phyloP scores from a whole-genome alignment of 53 echinoderm and acorn worm genomes.

The Echinometra lucunter region DNA sequence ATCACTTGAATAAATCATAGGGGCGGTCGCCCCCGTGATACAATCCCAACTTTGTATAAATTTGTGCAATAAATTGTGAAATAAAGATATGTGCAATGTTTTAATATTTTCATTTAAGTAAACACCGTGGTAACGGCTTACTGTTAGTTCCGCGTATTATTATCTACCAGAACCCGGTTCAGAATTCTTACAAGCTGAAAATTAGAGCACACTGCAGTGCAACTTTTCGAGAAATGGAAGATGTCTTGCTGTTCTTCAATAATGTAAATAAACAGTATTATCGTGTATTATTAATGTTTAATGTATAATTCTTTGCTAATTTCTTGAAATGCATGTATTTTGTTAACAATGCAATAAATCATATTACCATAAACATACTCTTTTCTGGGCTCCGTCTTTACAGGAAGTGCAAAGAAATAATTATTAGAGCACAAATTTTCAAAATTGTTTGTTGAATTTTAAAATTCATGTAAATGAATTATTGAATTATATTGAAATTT shows the following conservation, averaged over 20 bases:
- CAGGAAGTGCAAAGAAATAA: too few relatives aligned
- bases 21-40: too few relatives aligned
- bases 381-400: background rate
- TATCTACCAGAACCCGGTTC: background rate
- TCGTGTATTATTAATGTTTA: background rate
- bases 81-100: background rate
- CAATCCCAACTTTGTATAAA: too few relatives aligned
- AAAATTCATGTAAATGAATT: too few relatives aligned
- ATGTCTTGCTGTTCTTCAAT: background rate
- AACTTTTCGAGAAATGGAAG: background rate
- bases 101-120: background rate
- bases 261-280: background rate
- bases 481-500: background rate
- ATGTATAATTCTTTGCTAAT: background rate
- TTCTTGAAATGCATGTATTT: slow-evolving; percentile 26
- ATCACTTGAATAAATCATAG: too few relatives aligned
- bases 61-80: background rate
- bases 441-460: too few relatives aligned
- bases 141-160: background rate
- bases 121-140: background rate
- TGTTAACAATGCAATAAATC: background rate
- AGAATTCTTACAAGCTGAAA: background rate
- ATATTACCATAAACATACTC: background rate
- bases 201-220: background rate
- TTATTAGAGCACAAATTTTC: too few relatives aligned